Evolutionary conservation across 2,113 vertebrate species (phyloP).

Genomic region (Onychorhynchus coronatus): DNA sequence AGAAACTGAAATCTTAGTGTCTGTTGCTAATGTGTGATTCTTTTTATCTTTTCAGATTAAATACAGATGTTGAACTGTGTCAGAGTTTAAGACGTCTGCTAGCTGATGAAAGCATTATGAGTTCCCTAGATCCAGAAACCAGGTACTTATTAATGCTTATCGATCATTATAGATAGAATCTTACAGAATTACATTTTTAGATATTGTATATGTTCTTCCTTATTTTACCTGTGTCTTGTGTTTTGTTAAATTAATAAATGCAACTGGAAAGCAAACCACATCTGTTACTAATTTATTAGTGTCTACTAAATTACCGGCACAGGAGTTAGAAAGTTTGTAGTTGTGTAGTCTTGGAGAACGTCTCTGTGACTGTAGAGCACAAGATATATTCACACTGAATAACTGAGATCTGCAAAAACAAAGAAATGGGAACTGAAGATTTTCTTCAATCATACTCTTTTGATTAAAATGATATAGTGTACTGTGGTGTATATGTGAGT

Average conservation of each 20-base stretch:
- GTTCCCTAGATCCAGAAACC: conserved; percentile 88
- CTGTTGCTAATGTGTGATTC: not conserved
- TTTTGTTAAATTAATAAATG: not conserved
- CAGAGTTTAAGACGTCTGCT: conserved; percentile 86
- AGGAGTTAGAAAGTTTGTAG: not conserved
- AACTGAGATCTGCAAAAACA: not conserved
- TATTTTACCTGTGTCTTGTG: not conserved
- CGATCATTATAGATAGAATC: not conserved
- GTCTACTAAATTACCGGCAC: not conserved
- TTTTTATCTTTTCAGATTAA: conserved; percentile 80
- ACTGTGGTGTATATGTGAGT: not conserved
- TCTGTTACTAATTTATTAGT: not conserved
- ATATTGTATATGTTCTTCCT: not conserved
- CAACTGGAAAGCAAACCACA: not conserved
- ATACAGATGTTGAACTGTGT: conserved; percentile 92
- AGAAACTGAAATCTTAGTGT: not conserved
- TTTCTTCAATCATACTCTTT: not conserved
- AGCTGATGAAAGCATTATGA: conserved; percentile 75
- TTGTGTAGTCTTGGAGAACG: not conserved
- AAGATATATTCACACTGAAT: not conserved
- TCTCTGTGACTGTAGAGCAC: not conserved
- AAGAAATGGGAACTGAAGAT: not conserved
- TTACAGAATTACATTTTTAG: not conserved
- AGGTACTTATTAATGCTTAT: conserved; percentile 71
- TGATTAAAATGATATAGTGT: not conserved